Base-by-base conservation (phyloP, 2,113 vertebrate species). In the Mola mola region DNA sequence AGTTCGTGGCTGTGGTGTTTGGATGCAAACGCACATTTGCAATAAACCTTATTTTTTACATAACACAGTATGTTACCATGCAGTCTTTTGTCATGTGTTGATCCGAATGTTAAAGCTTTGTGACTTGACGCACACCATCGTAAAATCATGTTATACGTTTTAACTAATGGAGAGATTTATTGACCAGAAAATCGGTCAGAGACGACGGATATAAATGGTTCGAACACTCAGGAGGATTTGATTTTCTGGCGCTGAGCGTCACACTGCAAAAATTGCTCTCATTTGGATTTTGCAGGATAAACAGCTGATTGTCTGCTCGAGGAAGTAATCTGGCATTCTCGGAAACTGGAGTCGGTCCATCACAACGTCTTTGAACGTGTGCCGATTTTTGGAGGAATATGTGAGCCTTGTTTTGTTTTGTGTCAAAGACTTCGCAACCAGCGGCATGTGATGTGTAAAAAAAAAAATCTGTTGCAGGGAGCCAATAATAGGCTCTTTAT, bases 31-130 rank as follows among this genome's bases (percentile, higher is more conserved):
- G 90, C 92, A 93, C 92, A 92, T 83, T 88, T 84, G 91, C 90
- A 93, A 93, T 93, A 93, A 93, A 93, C 87, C 88, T 81, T 79
- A 82, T n/a, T 91, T 91, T 93, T 93, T 93, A 92, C 91, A 92
- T 84, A 75, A 87, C 69, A 46, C 16, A 20, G 17, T 36, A 60
- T 3, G 2, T 4, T 49, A 34, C 40, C 6, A 21, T 5, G 0
- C 33, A 63, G 59, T 66, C 16, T 65, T 72, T 66, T 71, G 5
- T 57, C 10, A 5, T 38, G 28, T 26, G 49, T 17, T 42, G 15
- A 22, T 21, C 22, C 33, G 26, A 8, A 21, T 21, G 13, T 2
- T 11, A 2, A 11, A 33, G 31, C 33, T 1, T 17, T 8, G 10
- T n/a, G 42, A 13, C 24, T 11, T 26, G 6, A n/a, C 20, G n/a